Percentiles rank a stretch among this genome's conserved stretches.
phyloP scores from a whole-genome alignment of 37 sponge, comb jelly and placozoan species.

The Hexactinellida sp. region DNA sequence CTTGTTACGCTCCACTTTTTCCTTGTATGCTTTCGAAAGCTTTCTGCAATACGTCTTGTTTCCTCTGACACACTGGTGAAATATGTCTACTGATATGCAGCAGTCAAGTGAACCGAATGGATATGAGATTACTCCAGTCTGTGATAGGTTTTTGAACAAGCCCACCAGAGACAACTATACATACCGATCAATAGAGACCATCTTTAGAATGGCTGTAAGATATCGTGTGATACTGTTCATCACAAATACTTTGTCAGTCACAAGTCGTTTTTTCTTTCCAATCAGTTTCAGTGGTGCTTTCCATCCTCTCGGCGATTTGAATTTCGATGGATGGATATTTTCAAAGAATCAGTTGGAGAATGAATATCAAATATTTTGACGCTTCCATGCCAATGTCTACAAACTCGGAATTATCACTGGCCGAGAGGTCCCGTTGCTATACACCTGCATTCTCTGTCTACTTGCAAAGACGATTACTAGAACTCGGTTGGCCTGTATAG shows the following conservation, averaged over 20 bases:
- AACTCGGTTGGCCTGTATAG: not conserved
- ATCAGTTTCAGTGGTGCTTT: constrained; percentile 11
- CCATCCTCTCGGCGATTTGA: constrained; percentile 7
- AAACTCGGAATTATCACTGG: not conserved
- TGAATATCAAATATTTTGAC: not conserved
- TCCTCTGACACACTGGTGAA: not conserved
- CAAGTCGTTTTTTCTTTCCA: constrained; percentile 14
- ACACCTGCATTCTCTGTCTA: not conserved
- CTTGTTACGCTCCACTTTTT: not conserved
- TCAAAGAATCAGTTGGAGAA: not conserved
- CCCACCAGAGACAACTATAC: not conserved
- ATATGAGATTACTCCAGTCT: constrained; percentile 17
- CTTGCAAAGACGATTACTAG: not conserved
- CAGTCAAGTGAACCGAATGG: constrained; percentile 10
- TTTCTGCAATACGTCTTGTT: constrained; percentile 15
- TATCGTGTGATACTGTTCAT: constrained; percentile 8
- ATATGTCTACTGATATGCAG: not conserved
- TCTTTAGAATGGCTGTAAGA: constrained; percentile 17
- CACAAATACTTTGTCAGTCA: constrained; percentile 8
- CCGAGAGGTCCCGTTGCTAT: not conserved
- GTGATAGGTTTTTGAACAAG: constrained; percentile 16
- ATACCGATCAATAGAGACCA: not conserved
- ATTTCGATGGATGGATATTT: not conserved
- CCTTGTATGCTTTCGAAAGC: not conserved
- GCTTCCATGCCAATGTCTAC: not conserved